Conservation (phyloP, 2,797 vertebrate species). For the Mustela erminea region DNA sequence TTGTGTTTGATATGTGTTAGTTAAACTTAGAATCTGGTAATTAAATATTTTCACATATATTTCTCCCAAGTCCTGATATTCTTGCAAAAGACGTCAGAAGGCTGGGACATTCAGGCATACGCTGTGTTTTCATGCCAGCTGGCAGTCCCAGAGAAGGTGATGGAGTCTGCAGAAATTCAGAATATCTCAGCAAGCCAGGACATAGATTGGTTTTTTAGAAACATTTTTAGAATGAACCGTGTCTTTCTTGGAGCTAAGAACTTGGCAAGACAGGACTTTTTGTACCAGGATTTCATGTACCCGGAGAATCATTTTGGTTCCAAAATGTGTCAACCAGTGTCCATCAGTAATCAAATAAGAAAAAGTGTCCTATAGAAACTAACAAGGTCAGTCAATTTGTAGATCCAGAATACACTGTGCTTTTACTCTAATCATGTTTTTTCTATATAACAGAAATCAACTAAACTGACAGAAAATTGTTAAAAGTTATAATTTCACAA, state of each 20-base stretch:
- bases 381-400: not conserved
- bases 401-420: not conserved
- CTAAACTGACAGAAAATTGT: conserved; percentile 41
- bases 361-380: not conserved
- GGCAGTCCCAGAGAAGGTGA: not conserved
- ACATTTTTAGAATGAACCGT: not conserved
- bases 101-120: conserved; percentile 45
- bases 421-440: not conserved
- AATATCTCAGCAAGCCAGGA: not conserved
- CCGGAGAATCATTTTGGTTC: not conserved
- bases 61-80: conserved; percentile 42
- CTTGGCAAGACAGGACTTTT: not conserved
- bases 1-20: not conserved
- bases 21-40: conserved; percentile 44
- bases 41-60: conserved; percentile 38
- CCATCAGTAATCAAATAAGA: not conserved
- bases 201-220: conserved; percentile 4
- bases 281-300: not conserved
- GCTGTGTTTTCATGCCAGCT: conserved; percentile 66
- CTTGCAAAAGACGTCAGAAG: conserved; percentile 45
- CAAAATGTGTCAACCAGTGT: not conserved
- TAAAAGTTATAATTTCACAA: not conserved
- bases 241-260: conserved; percentile 1
- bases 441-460: conserved; percentile 44
- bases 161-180: not conserved